A percentile compares a stretch with the other conserved stretches of the same genome.
Evolutionary conservation across 2,888 invertebrate genomes (phyloP).

Genomic region (Nomada lathburiana): DNA sequence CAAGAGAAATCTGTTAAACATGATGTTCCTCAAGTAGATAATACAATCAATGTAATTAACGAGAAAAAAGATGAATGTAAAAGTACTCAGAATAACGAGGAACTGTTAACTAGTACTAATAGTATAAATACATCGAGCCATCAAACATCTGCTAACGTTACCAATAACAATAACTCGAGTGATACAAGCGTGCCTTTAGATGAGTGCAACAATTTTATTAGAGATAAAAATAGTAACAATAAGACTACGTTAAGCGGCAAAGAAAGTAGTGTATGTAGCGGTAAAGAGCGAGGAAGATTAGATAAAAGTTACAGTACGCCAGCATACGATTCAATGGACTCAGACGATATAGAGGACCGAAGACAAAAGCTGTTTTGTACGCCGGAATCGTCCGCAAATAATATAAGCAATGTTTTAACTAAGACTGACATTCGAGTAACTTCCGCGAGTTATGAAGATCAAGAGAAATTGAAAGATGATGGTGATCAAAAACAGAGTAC

Average conservation of each 20-base stretch:
- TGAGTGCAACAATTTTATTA: conserved; percentile 69
- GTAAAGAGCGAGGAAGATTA: conserved; percentile 86
- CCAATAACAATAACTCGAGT: conserved; percentile 66
- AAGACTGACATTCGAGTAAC: conserved; percentile 74
- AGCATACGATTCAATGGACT: conserved; percentile 88
- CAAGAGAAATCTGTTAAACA: conserved; percentile 72
- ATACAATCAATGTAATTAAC: conserved; percentile 36
- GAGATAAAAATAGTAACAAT: conserved; percentile 58
- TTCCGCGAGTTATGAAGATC: conserved; percentile 59
- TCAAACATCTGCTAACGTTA: conserved; percentile 58
- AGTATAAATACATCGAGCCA: conserved; percentile 48
- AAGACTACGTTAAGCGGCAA: conserved; percentile 43
- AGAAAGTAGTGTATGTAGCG: conserved; percentile 46
- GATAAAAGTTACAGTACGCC: conserved; percentile 94
- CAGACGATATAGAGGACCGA: conserved; percentile 69
- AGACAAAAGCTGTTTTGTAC: conserved; percentile 59
- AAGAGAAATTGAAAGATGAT: conserved; percentile 49
- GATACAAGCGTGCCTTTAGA: conserved; percentile 72
- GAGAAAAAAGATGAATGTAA: conserved; percentile 55
- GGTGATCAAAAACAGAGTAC: conserved; percentile 42
- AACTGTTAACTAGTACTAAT: conserved; percentile 29
- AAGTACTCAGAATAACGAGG: conserved; percentile 31
- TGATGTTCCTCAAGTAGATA: conserved; percentile 51
- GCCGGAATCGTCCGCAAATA: conserved; percentile 46
- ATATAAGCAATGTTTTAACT: conserved; percentile 64